These are phyloP conservation scores for Cettia cetti DNA, from an alignment of 2,113 vertebrate genomes.

Conservation along the genomic window DNA sequence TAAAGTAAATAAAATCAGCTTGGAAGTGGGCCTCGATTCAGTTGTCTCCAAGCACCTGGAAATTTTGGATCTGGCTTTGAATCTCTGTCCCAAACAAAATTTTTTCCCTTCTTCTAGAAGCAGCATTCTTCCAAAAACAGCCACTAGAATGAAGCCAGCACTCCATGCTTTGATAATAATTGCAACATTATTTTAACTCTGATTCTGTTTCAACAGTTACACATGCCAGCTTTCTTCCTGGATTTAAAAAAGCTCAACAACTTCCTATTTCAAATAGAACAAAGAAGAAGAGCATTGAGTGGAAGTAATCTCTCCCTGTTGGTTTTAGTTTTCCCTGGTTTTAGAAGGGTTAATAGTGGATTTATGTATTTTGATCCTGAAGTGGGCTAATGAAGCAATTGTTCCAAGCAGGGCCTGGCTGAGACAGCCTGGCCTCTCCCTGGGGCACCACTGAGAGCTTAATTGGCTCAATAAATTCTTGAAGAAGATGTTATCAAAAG, in stretches of 20 bases:
- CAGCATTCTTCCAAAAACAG: slow-evolving; percentile 38
- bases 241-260: background rate
- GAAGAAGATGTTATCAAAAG: slow-evolving; percentile 40
- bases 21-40: slow-evolving; percentile 31
- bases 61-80: slow-evolving; percentile 45
- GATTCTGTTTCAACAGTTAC: background rate
- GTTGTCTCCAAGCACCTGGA: slow-evolving; percentile 58
- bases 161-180: slow-evolving; percentile 38
- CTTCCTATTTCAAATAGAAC: background rate
- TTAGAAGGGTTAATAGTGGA: slow-evolving; percentile 12
- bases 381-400: slow-evolving; percentile 59
- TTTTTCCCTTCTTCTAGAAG: slow-evolving; percentile 11
- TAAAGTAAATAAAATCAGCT: slow-evolving; percentile 38
- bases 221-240: background rate
- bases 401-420: slow-evolving; percentile 40
- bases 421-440: slow-evolving; percentile 44
- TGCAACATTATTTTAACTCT: slow-evolving; percentile 48
- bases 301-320: background rate
- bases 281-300: background rate
- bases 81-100: slow-evolving; percentile 27
- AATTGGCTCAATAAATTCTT: slow-evolving; percentile 58
- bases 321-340: background rate
- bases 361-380: background rate
- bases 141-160: background rate
- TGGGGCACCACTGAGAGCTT: slow-evolving; percentile 39